Percentiles rank a stretch among this genome's conserved stretches.
These are phyloP conservation scores for Petrocephalus microphthalmus DNA, from an alignment of 2,113 vertebrate species.

Conservation along the genomic window DNA sequence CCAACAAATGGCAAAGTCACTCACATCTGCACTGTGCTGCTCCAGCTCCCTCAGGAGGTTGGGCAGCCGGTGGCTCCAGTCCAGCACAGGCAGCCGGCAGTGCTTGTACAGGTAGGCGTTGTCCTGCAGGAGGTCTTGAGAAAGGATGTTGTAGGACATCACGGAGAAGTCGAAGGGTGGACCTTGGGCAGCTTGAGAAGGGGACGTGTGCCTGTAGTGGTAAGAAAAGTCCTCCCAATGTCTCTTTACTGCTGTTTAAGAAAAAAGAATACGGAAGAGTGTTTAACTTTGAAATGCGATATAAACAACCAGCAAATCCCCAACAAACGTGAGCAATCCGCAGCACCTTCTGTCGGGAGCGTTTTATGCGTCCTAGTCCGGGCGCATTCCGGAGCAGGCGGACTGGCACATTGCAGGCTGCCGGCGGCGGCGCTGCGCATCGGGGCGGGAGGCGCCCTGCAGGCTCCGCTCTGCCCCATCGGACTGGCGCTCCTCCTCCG, in stretches of 20 bases:
- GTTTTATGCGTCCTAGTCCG: neutral
- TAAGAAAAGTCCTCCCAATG: constrained; percentile 71
- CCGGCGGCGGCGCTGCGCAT: neutral
- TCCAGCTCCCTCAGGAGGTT: constrained; percentile 82
- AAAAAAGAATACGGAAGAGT: neutral
- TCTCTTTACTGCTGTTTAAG: constrained; percentile 60
- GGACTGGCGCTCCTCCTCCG: constrained; percentile 41
- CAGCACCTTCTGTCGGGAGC: neutral
- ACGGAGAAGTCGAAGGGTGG: constrained; percentile 81
- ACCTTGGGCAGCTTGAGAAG: constrained; percentile 38
- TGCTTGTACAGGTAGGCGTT: constrained; percentile 84
- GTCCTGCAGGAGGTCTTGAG: constrained; percentile 81
- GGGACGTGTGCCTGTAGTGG: constrained; percentile 40
- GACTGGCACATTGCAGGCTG: neutral
- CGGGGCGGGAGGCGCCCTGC: neutral
- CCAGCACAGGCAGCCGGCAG: constrained; percentile 65
- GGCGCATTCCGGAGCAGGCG: neutral
- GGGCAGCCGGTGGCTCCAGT: constrained; percentile 76
- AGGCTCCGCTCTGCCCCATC: neutral
- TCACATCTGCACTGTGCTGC: constrained; percentile 80
- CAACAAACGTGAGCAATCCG: neutral
- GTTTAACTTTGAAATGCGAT: neutral
- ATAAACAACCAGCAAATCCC: neutral
- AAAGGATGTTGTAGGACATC: constrained; percentile 94
- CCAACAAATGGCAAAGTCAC: constrained; percentile 34